These are phyloP conservation scores for Aspiorhynchus laticeps DNA, from an alignment of 2,113 vertebrate genomes.

Conservation along the genomic window DNA sequence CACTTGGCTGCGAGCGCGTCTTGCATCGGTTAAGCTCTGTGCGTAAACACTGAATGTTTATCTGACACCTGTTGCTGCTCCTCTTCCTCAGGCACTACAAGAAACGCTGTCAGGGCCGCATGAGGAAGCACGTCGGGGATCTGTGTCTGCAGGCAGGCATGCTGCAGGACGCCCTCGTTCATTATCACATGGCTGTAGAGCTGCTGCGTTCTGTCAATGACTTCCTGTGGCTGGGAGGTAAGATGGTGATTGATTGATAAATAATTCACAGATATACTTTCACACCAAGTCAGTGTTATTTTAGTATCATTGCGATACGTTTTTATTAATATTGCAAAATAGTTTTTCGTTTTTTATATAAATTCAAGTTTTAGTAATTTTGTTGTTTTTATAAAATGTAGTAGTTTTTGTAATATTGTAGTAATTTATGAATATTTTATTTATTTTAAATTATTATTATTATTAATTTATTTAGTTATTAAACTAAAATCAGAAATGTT, in stretches of 20 bases:
- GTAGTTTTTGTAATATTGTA: too few relatives aligned
- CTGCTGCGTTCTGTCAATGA: constrained; percentile 93
- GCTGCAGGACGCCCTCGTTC: constrained; percentile 94
- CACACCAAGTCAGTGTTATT: not conserved
- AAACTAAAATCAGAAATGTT: too few relatives aligned
- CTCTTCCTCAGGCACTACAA: constrained; percentile 86
- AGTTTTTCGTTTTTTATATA: not conserved
- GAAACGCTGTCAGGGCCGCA: constrained; percentile 96
- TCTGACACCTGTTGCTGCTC: not conserved
- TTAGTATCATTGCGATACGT: not conserved
- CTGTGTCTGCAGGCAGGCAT: constrained; percentile 94
- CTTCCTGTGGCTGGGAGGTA: constrained; percentile 97
- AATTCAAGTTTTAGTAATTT: too few relatives aligned
- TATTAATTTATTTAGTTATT: too few relatives aligned
- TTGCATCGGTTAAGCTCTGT: constrained; percentile 17
- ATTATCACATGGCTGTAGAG: constrained; percentile 97
- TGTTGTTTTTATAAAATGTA: too few relatives aligned
- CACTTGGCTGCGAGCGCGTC: constrained; percentile 25
- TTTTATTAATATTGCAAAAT: not conserved
- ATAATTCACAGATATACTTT: not conserved
- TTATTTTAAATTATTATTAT: too few relatives aligned
- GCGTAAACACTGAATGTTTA: not conserved
- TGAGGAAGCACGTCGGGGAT: constrained; percentile 97
- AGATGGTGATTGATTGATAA: constrained; percentile 33
- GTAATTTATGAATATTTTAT: too few relatives aligned